Evolutionary conservation across 2,888 invertebrate species (phyloP), one percentile per base, ranked within the genome.

Genomic region (Cyaniris semiargus): DNA sequence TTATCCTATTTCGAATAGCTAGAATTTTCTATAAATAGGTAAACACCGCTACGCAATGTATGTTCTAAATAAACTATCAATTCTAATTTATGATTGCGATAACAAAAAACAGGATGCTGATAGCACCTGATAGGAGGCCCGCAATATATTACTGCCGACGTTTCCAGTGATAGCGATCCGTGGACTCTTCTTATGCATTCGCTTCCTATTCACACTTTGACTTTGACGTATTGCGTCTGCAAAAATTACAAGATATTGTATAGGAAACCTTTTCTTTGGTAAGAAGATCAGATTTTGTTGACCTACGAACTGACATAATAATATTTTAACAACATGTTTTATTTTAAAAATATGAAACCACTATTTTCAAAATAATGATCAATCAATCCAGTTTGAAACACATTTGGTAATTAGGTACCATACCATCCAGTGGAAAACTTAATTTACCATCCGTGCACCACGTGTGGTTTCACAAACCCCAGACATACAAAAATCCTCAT

Each of bases 31-130:
- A 66, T 13, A 66, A 31, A 15, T 21, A 15, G 15, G 66, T 21
- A 27, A 31, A 23, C 23, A 66, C 27, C 27, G 31, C 27, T 66
- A 53, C 74, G 27, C 21, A 48, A 38, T 23, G 48, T 74, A 53
- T 74, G 48, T 74, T 74, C 53, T 74, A 53, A 53, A 44, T 72
- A 74, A 74, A 18, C 48, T 53, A 74, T 74, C 74, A 53, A 74
- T 23, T 53, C 53, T 74, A 74, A 74, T 74, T 53, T 53, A 48
- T 74, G 23, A 74, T 6, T 18, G 44, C 3, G 74, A 74, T 74
- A 74, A 44, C 72, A 74, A 74, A 71, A 74, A 74, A 48, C 74
- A 74, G 44, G 74, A 74, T 74, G 27, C 48, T 23, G 74, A 74
- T 74, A 48, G 44, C 53, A 7, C 27, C 13, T 44, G 53, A 74